Base-by-base conservation (phyloP, 2,797 vertebrate species). In the Delichon dasypus region DNA sequence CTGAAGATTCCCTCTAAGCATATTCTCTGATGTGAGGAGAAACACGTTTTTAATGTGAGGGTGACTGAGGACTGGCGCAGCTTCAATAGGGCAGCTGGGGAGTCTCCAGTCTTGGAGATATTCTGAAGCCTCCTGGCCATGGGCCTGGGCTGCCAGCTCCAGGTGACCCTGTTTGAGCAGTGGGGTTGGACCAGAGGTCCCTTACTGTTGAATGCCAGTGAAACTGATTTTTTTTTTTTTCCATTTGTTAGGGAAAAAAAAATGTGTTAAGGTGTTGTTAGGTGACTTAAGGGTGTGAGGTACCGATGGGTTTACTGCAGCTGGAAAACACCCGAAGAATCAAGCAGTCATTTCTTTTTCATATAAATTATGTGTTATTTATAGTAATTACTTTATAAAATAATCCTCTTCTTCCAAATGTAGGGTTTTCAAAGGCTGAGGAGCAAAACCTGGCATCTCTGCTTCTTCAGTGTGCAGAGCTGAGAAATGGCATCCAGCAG, bases 401-500 rank as follows among this genome's bases (percentile, higher is more conserved):
- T 61, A 17, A 29, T 19, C 1, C 9, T 85, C 3, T 60, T 85
- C 42, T 89, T 70, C 44, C 36, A 51, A 73, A 91, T 74, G 19
- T 96, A 95, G 98, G 91, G 51, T 97, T 98, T 79, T 97, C 98
- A 93, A 97, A 98, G 30, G 94, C 91, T 85, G 97, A 95, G 84
- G 97, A 98, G 58, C 77, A 95, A 65, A 98, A 98, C 84, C 77
- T 99, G 16, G 98, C 98, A 16, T 98, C 97, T 83, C 97, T 98
- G 51, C 97, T 99, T 58, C 97, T 98, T 93, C 97, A 87, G 9
- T 99, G 98, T 88, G 92, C 98, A 42, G 96, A 97, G 26, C 97
- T 98, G 73, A 97, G 91, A 1, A 98, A 99, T 90, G 98, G 99
- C 14, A 98, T 99, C 65, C 98, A 98, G 81, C 99, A 99, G 97